Base-by-base conservation (phyloP, 2,888 invertebrate species). In the Elmis aenea region DNA sequence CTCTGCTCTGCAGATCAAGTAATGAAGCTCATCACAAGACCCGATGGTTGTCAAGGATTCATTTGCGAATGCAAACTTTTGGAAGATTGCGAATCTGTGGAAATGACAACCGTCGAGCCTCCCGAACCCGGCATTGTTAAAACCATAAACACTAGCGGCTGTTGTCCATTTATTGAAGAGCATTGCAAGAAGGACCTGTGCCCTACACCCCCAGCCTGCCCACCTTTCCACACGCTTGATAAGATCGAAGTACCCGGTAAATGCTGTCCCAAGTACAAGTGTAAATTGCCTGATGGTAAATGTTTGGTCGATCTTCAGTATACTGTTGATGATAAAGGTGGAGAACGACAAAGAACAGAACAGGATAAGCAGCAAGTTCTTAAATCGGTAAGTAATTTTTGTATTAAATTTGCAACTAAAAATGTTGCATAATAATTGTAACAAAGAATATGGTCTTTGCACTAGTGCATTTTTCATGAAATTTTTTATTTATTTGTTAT, bases 21-120 rank as follows among this genome's bases (percentile, higher is more conserved):
- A 4, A 72, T 81, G 50, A 86, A 85, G 58, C 68, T 79, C 38
- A 77, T 78, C 50, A 77, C 70, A 0, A 77, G 74, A 15, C 44
- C 75, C 1, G 73, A 80, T 50, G 83, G 81, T 3, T 89, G 89
- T 63, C 76, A 76, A 16, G 77, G 81, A 50, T 85, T 81, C 46
- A 74, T 83, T 42, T 89, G 89, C 55, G 86, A 84, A 68, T 89
- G 89, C 57, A 79, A 79, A 56, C 84, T 85, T 0, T 62, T 70
- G 3, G 77, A 79, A 24, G 79, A 87, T 45, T 89, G 89, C 56
- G 77, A 77, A 3, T 58, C 62, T 1, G 52, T 76, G 1, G 73
- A 71, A 32, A 64, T 71, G 9, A 48, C 52, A 5, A 48, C 48
- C 3, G n/a, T n/a, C n/a, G 44, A 46, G 9, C 21, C 36, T 3